Percentiles rank a stretch among this genome's conserved stretches.
Conservation (phyloP, 2,797 vertebrate genomes). For the Onychomys arenicola region DNA sequence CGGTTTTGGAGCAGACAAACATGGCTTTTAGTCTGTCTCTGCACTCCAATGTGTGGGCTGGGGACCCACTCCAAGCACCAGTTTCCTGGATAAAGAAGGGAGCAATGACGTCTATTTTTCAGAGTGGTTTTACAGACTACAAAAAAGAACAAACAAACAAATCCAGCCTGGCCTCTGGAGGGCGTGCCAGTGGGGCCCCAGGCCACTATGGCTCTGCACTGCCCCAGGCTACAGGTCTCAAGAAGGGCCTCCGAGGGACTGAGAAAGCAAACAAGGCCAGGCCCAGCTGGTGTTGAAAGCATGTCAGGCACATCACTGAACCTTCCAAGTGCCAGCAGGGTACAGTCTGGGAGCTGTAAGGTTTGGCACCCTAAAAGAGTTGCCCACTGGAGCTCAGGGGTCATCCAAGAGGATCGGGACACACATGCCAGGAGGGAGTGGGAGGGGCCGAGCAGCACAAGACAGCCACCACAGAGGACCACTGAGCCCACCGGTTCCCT, state of each 20-base stretch:
- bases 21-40: background rate
- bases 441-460: background rate
- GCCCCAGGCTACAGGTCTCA: background rate
- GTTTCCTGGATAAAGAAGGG: constrained; percentile 19
- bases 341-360: accelerated
- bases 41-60: background rate
- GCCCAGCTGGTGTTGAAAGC: background rate
- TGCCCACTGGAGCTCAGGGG: background rate
- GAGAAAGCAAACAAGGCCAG: too few relatives aligned
- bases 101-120: background rate
- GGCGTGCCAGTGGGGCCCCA: background rate
- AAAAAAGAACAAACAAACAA: background rate
- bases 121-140: background rate
- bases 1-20: background rate
- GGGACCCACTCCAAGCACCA: background rate
- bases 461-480: background rate
- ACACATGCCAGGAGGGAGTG: background rate
- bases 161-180: background rate
- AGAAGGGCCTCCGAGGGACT: background rate
- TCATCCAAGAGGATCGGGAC: background rate
- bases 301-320: background rate
- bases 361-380: too few relatives aligned
- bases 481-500: background rate
- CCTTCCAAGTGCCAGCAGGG: too few relatives aligned
- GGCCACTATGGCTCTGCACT: background rate